phyloP scores from a whole-genome alignment of 2,113 vertebrate species.

The Chinchilla lanigera region DNA sequence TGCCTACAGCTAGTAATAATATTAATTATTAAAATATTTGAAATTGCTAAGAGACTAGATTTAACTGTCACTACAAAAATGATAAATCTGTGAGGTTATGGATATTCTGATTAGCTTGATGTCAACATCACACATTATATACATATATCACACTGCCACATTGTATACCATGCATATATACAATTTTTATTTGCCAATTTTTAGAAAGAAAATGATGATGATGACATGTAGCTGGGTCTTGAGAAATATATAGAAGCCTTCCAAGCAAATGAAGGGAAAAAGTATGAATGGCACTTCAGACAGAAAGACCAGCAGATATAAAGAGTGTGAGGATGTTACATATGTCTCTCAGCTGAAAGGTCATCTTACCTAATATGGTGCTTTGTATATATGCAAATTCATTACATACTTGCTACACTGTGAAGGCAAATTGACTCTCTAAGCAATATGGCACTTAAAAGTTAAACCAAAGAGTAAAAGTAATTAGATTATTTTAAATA shows the following conservation, averaged over 20 bases:
- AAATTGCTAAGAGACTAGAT: neutral
- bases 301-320: neutral
- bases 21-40: neutral
- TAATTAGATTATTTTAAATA: constrained; percentile 49
- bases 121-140: neutral
- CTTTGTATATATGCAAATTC: neutral
- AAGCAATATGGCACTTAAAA: constrained; percentile 60
- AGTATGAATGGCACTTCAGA: neutral
- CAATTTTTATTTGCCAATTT: neutral
- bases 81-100: neutral
- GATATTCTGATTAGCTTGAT: neutral
- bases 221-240: neutral
- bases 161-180: neutral
- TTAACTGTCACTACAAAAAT: neutral
- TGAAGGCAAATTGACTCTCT: constrained; percentile 8
- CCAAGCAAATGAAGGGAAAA: neutral
- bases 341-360: neutral
- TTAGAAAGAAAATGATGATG: neutral
- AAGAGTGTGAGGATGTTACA: neutral
- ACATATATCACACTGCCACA: neutral
- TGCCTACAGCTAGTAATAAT: neutral
- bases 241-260: neutral
- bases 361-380: neutral
- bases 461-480: constrained; percentile 26
- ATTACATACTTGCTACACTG: neutral